Percentiles rank a stretch among this genome's conserved stretches.
Conservation (phyloP, 2,888 invertebrate species). For the Anoplius nigerrimus region DNA sequence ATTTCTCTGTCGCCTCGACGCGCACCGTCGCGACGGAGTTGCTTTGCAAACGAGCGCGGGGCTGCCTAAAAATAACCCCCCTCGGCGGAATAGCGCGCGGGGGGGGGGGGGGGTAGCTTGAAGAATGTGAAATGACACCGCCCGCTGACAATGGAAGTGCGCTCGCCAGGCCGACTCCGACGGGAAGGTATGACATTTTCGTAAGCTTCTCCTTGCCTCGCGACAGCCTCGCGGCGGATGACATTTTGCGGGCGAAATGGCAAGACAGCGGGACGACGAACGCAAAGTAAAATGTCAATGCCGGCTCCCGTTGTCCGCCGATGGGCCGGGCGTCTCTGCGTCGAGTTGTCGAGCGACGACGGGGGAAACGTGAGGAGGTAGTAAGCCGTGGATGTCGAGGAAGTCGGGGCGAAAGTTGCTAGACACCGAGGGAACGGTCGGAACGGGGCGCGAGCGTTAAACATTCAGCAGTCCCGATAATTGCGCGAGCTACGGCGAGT, state of each 20-base stretch:
- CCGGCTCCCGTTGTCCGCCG: conserved; percentile 24
- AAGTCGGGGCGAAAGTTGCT: not conserved
- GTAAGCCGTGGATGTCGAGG: no score
- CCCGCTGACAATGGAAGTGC: conserved; percentile 16
- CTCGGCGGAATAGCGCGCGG: conserved; percentile 1
- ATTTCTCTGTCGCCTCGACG: no score
- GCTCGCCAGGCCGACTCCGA: conserved; percentile 9
- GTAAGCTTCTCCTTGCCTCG: conserved; percentile 28
- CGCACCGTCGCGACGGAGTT: no score
- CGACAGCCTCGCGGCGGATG: conserved; percentile 24
- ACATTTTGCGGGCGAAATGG: conserved; percentile 54
- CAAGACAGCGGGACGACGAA: conserved; percentile 32
- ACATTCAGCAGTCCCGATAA: conserved; percentile 18
- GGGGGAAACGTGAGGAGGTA: no score
- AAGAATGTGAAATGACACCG: conserved; percentile 28
- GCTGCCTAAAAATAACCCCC: conserved; percentile 1
- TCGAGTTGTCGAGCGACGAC: not conserved
- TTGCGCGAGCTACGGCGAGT: conserved; percentile 8
- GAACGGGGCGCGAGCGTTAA: not conserved
- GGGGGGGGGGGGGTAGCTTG: no score
- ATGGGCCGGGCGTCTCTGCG: conserved; percentile 1
- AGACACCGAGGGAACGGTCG: not conserved
- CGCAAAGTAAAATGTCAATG: conserved; percentile 51
- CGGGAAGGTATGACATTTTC: conserved; percentile 48
- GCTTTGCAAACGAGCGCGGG: not conserved